Conservation (phyloP, 2,797 vertebrate genomes). For the Pelobates cultripes region DNA sequence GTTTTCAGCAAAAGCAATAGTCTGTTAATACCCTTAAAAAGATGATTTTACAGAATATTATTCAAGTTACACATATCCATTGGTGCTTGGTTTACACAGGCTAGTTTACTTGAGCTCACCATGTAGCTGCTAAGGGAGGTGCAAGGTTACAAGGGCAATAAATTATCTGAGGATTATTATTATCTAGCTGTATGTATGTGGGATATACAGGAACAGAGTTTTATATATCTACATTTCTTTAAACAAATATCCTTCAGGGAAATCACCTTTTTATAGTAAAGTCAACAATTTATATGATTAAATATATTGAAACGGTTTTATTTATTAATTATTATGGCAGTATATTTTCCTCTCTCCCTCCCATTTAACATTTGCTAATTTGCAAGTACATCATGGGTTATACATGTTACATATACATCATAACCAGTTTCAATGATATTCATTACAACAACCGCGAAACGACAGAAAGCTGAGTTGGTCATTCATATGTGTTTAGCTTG, state of each 20-base stretch:
- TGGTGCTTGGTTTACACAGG: slow-evolving; percentile 36
- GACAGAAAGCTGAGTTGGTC: too few species aligned
- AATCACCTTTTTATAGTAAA: not conserved
- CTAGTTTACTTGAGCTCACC: slow-evolving; percentile 34
- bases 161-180: slow-evolving; percentile 22
- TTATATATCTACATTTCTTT: not conserved
- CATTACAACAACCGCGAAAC: too few species aligned
- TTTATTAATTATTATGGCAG: not conserved
- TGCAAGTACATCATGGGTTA: too few species aligned
- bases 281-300: not conserved
- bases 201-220: not conserved
- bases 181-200: not conserved
- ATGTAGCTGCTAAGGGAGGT: slow-evolving; percentile 30
- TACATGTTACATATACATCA: too few species aligned
- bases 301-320: not conserved
- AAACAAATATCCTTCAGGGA: not conserved
- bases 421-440: too few species aligned
- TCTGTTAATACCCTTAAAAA: slow-evolving; percentile 22
- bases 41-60: slow-evolving; percentile 36
- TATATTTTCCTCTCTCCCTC: not conserved
- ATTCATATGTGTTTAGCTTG: too few species aligned
- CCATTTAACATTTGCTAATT: too few species aligned
- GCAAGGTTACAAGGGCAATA: slow-evolving; percentile 33
- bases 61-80: slow-evolving; percentile 24
- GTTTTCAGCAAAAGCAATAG: slow-evolving; percentile 23